These are phyloP conservation scores for Chionoecetes opilio DNA, from an alignment of 1,140 invertebrate species.

Conservation along the genomic window DNA sequence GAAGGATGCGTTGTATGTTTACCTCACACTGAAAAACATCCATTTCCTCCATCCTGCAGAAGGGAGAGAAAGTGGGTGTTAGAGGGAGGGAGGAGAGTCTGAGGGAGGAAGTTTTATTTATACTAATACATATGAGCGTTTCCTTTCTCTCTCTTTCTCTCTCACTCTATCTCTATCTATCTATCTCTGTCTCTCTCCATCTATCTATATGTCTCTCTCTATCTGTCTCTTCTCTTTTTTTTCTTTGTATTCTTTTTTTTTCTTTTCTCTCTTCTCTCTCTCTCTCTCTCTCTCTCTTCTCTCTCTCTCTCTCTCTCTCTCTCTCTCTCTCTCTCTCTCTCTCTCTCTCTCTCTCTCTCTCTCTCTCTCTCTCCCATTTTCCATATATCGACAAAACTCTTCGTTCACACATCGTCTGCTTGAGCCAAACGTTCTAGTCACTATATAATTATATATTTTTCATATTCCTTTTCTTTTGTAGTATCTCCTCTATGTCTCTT, in stretches of 20 bases:
- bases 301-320: slow-evolving; percentile 40
- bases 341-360: slow-evolving; percentile 32
- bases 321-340: slow-evolving; percentile 44
- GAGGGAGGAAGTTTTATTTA: background rate
- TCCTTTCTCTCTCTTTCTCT: slow-evolving; percentile 34
- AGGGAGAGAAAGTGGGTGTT: background rate
- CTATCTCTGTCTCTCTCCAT: background rate
- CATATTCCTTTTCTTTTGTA: background rate
- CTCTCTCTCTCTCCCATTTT: slow-evolving; percentile 23
- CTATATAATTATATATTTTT: no score
- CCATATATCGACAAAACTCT: background rate
- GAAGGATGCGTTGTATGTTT: background rate
- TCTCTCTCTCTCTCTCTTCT: slow-evolving; percentile 22
- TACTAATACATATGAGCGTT: no score
- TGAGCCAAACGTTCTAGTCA: no score
- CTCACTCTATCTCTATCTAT: background rate
- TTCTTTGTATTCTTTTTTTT: no score
- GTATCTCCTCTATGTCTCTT: background rate
- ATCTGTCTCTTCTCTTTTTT: background rate
- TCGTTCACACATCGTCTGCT: no score
- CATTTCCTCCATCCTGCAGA: background rate
- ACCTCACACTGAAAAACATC: background rate
- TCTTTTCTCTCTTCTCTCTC: slow-evolving; percentile 3
- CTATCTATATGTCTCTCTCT: slow-evolving; percentile 21
- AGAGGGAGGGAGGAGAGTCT: background rate